These are phyloP conservation scores for Cryptotis parvus DNA, from an alignment of 2,113 vertebrate species.

Conservation along the genomic window DNA sequence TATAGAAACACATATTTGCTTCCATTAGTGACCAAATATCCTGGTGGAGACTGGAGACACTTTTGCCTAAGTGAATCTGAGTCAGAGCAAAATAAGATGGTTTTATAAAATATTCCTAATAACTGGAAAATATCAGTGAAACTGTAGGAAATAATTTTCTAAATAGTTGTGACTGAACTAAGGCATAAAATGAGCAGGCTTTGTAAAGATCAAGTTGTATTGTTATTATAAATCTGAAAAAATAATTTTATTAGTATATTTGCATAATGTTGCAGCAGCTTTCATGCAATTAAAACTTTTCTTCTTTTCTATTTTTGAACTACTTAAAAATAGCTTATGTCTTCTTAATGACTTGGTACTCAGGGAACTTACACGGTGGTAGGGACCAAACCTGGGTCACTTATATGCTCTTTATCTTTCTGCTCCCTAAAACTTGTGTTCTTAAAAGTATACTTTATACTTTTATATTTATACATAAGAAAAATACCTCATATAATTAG, in stretches of 20 bases:
- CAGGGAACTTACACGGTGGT: too few species aligned
- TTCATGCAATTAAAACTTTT: too few species aligned
- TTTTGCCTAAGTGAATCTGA: not conserved
- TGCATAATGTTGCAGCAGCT: too few species aligned
- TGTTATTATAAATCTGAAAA: not conserved
- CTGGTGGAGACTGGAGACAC: not conserved
- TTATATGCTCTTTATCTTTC: not conserved
- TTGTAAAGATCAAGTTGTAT: not conserved
- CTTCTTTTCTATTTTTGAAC: too few species aligned
- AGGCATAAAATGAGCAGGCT: conserved; percentile 12
- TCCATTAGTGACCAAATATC: not conserved
- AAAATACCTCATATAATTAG: too few species aligned
- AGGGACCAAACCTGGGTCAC: too few species aligned
- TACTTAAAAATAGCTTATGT: too few species aligned
- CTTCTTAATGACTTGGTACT: too few species aligned
- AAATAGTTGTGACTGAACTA: not conserved
- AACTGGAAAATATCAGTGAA: not conserved
- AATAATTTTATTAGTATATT: too few species aligned
- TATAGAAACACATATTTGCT: not conserved
- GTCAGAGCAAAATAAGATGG: conserved; percentile 13
- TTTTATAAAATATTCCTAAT: not conserved
- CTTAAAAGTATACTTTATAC: not conserved
- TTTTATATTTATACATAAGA: too few species aligned
- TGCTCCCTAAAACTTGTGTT: conserved; percentile 9
- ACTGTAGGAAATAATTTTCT: not conserved